Evolutionary conservation across 2,888 invertebrate genomes (phyloP), one percentile per base, ranked within the genome.

Genomic region (Tyria jacobaeae): DNA sequence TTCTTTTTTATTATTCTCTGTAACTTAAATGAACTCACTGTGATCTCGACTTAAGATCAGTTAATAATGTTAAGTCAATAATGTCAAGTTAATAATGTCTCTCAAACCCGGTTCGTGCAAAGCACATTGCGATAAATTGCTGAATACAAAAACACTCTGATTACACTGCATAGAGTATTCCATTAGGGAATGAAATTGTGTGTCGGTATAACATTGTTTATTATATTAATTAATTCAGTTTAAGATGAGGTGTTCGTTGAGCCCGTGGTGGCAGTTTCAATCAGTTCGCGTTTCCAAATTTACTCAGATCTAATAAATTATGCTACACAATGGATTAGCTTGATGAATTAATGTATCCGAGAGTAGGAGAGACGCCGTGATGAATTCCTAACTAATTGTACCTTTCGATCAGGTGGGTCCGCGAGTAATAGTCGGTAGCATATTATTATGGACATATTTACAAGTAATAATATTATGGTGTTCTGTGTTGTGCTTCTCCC

Each of bases 251-350:
- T 71, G 60, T 44, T 39, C 55, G 51, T 56, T 59, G 51, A 65
- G 62, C 62, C 34, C 48, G 64, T 34, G 49, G 66, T 51, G 73
- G 69, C 75, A 72, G 63, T 64, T 72, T 77, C 75, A 75, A 79
- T 71, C 77, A 68, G 70, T 64, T 72, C 73, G 57, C 69, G 71
- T 70, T 68, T 68, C 54, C 77, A 71, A 77, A 79, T 78, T 76
- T 73, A 79, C 78, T 72, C 63, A 69, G 73, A 78, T 76, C 75
- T 79, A 80, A 81, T 80, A 82, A 76, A 73, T 80, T 74, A 75
- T 79, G 70, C 79, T 77, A 70, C 73, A 76, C 81, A 75, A 75
- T 71, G 73, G 73, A 81, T 80, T 73, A 78, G 70, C 64, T 67
- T 68, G 67, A 66, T 75, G 74, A 81, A 80, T 81, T 81, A 81